Evolutionary conservation across 1,140 invertebrate genomes (phyloP).

Genomic region (Leptinotarsa texana): DNA sequence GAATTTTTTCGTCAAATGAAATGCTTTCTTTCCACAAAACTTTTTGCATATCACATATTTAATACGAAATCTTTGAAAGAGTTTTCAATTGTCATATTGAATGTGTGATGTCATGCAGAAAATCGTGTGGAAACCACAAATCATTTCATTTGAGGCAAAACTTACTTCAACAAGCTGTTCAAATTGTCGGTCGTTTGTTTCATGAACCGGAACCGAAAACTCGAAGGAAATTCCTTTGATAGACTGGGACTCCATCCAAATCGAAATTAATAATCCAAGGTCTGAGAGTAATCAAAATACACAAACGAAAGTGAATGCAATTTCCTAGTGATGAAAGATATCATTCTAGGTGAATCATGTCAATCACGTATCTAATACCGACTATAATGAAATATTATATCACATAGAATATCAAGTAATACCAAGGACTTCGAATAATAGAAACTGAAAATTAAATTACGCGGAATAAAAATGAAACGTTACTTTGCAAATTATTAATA

Average conservation of each 20-base stretch:
- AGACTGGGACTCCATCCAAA: neutral
- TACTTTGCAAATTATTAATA: conserved; percentile 1
- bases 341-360: conserved; percentile 13
- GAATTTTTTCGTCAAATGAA: too few species aligned
- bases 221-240: too few species aligned
- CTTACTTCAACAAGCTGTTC: too few species aligned
- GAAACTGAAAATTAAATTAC: conserved; percentile 2
- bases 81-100: too few species aligned
- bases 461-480: neutral
- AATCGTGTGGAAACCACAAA: too few species aligned
- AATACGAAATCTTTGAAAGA: too few species aligned
- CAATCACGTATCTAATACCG: conserved; percentile 7
- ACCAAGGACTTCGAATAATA: conserved; percentile 11
- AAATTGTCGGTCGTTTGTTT: too few species aligned
- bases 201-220: too few species aligned
- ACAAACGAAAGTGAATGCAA: conserved; percentile 10
- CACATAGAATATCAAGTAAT: neutral
- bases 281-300: neutral
- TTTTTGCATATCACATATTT: too few species aligned
- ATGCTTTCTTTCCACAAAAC: too few species aligned
- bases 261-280: neutral
- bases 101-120: too few species aligned
- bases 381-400: conserved; percentile 10
- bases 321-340: conserved; percentile 5
- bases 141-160: too few species aligned